Percentiles rank a stretch among this genome's conserved stretches.
Evolutionary conservation across 2,797 vertebrate genomes (phyloP).

Genomic region (Lacerta agilis): DNA sequence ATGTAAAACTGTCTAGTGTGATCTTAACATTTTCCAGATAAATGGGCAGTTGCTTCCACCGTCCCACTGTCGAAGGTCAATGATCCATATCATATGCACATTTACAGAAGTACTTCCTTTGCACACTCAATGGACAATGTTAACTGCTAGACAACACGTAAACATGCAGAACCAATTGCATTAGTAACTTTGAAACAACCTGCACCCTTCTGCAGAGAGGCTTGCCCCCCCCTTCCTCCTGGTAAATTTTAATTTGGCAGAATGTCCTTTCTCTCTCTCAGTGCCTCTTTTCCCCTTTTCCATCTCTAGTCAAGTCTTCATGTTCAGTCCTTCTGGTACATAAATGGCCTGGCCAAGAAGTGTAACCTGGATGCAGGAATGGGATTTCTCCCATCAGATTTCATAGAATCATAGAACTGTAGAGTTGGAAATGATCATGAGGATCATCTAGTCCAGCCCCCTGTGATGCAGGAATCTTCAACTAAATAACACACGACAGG

Average conservation of each 20-base stretch:
- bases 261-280: not conserved
- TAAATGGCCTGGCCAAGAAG: not conserved
- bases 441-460: not conserved
- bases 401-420: too few relatives aligned
- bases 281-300: not conserved
- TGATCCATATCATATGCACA: constrained; percentile 73
- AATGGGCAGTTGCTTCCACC: constrained; percentile 75
- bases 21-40: constrained; percentile 77
- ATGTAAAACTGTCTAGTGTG: constrained; percentile 58
- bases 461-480: not conserved
- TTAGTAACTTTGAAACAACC: not conserved
- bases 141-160: constrained; percentile 45
- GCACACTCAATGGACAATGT: constrained; percentile 51
- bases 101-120: constrained; percentile 67
- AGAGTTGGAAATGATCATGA: too few relatives aligned
- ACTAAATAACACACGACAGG: too few relatives aligned
- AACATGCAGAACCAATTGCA: not conserved
- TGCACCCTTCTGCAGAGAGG: not conserved
- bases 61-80: constrained; percentile 73
- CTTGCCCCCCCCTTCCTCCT: not conserved
- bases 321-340: not conserved
- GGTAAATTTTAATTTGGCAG: not conserved
- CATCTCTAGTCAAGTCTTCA: not conserved
- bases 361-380: not conserved
- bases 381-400: too few relatives aligned